A percentile compares a stretch with the other conserved stretches of the same genome.
Conservation (phyloP, 2,113 vertebrate genomes). For the Lasiurus cinereus region DNA sequence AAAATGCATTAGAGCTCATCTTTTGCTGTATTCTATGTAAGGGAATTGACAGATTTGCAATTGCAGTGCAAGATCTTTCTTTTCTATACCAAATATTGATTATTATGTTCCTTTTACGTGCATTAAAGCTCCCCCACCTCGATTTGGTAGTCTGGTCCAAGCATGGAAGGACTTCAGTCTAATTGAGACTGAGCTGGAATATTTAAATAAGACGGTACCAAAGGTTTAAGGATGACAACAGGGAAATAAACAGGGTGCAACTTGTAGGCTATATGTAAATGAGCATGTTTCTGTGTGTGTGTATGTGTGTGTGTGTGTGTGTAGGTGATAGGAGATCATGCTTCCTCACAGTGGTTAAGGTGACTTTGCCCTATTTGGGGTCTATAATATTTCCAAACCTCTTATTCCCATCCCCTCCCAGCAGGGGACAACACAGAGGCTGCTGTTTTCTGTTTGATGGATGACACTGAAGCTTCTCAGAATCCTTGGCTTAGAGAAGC, state of each 20-base stretch:
- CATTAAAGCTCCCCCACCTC: background rate
- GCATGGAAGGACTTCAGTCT: background rate
- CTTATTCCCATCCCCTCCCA: fast-evolving
- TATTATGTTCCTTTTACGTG: background rate
- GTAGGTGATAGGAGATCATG: background rate
- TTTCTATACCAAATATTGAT: background rate
- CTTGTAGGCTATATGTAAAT: background rate
- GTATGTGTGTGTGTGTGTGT: background rate
- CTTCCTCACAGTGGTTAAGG: background rate
- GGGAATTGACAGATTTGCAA: background rate
- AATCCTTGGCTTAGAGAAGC: background rate
- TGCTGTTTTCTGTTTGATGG: background rate
- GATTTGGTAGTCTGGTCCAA: background rate
- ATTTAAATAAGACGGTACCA: background rate
- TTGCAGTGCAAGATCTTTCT: background rate
- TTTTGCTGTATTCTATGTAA: background rate
- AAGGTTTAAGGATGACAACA: background rate
- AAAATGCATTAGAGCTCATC: background rate
- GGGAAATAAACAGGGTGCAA: background rate
- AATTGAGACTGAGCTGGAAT: background rate
- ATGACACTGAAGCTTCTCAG: background rate
- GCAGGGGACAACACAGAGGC: background rate
- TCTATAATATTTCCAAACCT: background rate
- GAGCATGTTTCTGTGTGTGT: background rate
- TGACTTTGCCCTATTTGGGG: background rate